Evolutionary conservation across 1,140 invertebrate species (phyloP).

Genomic region (Drosophila pallidifrons): DNA sequence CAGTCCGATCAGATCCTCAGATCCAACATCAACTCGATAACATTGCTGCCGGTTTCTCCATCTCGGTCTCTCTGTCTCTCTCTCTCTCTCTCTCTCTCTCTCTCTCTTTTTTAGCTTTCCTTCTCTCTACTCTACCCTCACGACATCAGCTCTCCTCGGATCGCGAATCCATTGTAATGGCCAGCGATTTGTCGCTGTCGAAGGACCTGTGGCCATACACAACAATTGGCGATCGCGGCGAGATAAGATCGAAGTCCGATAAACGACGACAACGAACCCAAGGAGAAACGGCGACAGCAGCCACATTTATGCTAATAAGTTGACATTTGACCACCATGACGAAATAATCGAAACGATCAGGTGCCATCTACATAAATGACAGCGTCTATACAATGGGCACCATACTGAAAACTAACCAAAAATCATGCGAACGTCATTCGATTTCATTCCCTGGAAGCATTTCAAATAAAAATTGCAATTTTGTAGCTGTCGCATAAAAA

Average conservation of each 20-base stretch:
- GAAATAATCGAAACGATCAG: conserved; percentile 80
- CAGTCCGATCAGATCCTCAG: conserved; percentile 63
- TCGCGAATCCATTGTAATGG: conserved; percentile 61
- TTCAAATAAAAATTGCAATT: too few relatives aligned
- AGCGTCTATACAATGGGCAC: conserved; percentile 18
- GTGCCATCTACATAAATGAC: conserved; percentile 61
- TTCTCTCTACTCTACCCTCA: background rate
- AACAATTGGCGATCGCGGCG: conserved; percentile 70
- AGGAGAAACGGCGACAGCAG: conserved; percentile 58
- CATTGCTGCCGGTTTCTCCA: conserved; percentile 16
- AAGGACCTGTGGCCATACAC: conserved; percentile 63
- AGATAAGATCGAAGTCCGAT: conserved; percentile 70
- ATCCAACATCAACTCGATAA: conserved; percentile 58
- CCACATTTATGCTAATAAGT: conserved; percentile 81
- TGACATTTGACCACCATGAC: conserved; percentile 83
- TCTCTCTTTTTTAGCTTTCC: background rate
- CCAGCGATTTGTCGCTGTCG: conserved; percentile 81
- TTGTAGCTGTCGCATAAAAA: too few relatives aligned
- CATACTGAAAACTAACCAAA: background rate
- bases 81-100: background rate
- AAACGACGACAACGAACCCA: conserved; percentile 36
- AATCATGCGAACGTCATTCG: too few relatives aligned
- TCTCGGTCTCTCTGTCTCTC: background rate
- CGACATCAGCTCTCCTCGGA: background rate
- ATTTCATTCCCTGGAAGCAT: background rate